Evolutionary conservation across 2,888 invertebrate species (phyloP).

Genomic region (Sialis lutaria): DNA sequence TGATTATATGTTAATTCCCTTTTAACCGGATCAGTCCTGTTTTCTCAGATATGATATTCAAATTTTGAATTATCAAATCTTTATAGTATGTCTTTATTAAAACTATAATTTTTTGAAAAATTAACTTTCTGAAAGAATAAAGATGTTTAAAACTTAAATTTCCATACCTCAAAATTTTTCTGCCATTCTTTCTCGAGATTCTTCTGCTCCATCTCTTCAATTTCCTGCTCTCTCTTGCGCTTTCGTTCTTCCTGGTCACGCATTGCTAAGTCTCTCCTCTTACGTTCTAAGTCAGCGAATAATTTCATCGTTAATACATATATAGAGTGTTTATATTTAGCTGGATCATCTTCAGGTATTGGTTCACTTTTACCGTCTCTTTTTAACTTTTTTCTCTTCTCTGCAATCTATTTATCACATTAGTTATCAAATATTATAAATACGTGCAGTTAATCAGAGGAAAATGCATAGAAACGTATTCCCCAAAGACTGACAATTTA

Average conservation of each 20-base stretch:
- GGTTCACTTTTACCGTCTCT: constrained; percentile 66
- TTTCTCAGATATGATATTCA: background rate
- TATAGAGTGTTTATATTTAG: constrained; percentile 76
- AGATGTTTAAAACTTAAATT: constrained; percentile 5
- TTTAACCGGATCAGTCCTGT: no score
- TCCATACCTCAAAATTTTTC: constrained; percentile 82
- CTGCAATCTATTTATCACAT: constrained; percentile 46
- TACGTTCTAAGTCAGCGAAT: constrained; percentile 90
- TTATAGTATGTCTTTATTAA: background rate
- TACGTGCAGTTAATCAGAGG: no score
- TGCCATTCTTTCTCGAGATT: constrained; percentile 93
- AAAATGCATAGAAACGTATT: no score
- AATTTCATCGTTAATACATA: constrained; percentile 98
- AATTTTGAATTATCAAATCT: background rate
- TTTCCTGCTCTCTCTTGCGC: constrained; percentile 82
- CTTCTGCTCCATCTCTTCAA: constrained; percentile 79
- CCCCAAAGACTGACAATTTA: constrained; percentile 1
- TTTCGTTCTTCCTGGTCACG: constrained; percentile 88
- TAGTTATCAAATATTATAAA: background rate
- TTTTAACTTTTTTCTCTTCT: constrained; percentile 85
- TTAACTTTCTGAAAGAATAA: background rate
- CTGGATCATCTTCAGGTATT: constrained; percentile 77
- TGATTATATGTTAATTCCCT: no score
- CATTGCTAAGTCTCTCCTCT: constrained; percentile 70
- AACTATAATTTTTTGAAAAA: background rate